Base-by-base conservation (phyloP, 2,888 invertebrate species). In the Caenorhabditis japonica region DNA sequence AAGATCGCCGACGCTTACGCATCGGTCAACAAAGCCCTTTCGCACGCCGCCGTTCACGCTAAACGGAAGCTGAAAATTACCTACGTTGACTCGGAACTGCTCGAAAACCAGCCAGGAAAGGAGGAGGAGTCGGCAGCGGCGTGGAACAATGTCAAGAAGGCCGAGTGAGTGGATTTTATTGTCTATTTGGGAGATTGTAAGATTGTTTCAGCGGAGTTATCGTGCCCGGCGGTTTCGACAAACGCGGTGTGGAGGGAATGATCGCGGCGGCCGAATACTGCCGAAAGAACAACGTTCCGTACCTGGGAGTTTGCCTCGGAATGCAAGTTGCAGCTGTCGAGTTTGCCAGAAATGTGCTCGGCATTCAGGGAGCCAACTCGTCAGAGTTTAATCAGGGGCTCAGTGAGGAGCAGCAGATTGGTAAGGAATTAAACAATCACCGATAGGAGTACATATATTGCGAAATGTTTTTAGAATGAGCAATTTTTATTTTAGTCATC, bases 191-290 rank as follows among this genome's bases (percentile, higher is more conserved):
- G 27, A 30, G 17, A 27, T 30, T 49, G 5, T 7, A 10, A 44
- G 4, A 15, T 1, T 49, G 7, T 55, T 88, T 43, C 80, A 94
- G 94, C 88, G 97, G 96, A 30, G 92, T 97, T 0, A 91, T 99
- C 79, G 94, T 99, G 0, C 97, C 99, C 3, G 99, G 99, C 64
- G 99, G 99, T 12, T 99, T 99, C 88, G 99, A 99, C 0, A 92
- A 92, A 80, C 91, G 97, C 60, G 99, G 99, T 4, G 92, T 95
- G 86, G 95, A 96, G 88, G 99, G 99, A 0, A 99, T 95, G 90
- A 94, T 99, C 51, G 92, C 92, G 72, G 97, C 97, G 0, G 93
- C 94, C 81, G 91, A 93, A 84, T 97, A 95, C 94, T 96, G 97
- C 72, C 91, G 99, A 38, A 92, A 92, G 84, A 94, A 93, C 52